phyloP scores from a whole-genome alignment of 2,113 vertebrate species.

The Zingel zingel region DNA sequence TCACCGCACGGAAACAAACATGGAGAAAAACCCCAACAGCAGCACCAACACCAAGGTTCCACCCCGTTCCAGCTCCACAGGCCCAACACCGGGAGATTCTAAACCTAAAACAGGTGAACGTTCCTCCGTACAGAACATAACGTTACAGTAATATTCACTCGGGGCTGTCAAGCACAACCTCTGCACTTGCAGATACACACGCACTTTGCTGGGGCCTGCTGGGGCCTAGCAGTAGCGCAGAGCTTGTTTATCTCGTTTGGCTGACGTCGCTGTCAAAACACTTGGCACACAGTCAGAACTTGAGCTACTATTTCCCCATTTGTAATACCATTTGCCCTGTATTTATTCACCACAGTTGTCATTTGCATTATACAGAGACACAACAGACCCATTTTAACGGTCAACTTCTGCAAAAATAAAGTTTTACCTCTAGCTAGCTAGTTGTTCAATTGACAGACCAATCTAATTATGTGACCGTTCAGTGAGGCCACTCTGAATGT shows the following conservation, averaged over 20 bases:
- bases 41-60: constrained; percentile 91
- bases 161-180: background rate
- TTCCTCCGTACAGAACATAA: accelerated
- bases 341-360: background rate
- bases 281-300: constrained; percentile 21
- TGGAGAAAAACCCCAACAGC: constrained; percentile 88
- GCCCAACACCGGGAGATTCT: constrained; percentile 90
- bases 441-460: background rate
- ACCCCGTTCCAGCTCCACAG: constrained; percentile 91
- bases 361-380: background rate
- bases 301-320: background rate
- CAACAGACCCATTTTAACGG: background rate
- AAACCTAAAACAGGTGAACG: constrained; percentile 94
- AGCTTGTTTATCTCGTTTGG: constrained; percentile 55
- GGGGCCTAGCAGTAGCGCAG: constrained; percentile 63
- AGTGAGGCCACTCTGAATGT: background rate
- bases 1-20: constrained; percentile 83
- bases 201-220: constrained; percentile 31
- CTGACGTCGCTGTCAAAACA: constrained; percentile 69
- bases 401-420: background rate
- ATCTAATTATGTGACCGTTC: background rate
- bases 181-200: background rate
- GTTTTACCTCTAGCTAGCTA: background rate
- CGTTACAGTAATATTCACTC: background rate
- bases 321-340: background rate